Evolutionary conservation across 1,140 invertebrate genomes (phyloP).

Genomic region (Solenopsis invicta): DNA sequence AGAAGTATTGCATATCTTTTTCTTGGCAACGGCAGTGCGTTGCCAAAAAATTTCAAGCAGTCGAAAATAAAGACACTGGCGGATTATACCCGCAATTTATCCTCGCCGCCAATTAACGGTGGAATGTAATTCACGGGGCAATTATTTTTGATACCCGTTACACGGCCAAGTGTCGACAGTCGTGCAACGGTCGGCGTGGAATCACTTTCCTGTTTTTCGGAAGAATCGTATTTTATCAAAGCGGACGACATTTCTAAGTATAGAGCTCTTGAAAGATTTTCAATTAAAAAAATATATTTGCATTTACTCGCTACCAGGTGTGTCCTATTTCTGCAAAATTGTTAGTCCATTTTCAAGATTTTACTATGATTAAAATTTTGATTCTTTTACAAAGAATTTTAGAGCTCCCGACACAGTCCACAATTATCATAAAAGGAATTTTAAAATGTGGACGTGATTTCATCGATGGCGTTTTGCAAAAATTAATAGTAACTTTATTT

Average conservation of each 20-base stretch:
- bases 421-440: too few species aligned
- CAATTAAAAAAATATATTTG: neutral
- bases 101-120: constrained; percentile 42
- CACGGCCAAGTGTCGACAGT: constrained; percentile 48
- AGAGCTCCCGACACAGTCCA: too few species aligned
- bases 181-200: constrained; percentile 8
- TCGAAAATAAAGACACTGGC: constrained; percentile 38
- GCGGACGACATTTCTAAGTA: neutral
- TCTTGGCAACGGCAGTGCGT: neutral
- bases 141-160: constrained; percentile 61
- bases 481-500: neutral
- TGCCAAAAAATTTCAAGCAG: neutral
- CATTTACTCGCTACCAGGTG: neutral
- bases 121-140: constrained; percentile 44
- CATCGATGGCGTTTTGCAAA: neutral
- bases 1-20: neutral
- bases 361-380: neutral
- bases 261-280: neutral
- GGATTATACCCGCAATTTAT: constrained; percentile 51
- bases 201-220: neutral
- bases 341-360: neutral
- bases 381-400: neutral
- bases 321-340: neutral
- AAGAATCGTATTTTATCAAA: constrained; percentile 23
- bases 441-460: too few species aligned